Evolutionary conservation across 1,140 invertebrate species (phyloP), one percentile per base, ranked within the genome.

Genomic region (Caenorhabditis remanei): DNA sequence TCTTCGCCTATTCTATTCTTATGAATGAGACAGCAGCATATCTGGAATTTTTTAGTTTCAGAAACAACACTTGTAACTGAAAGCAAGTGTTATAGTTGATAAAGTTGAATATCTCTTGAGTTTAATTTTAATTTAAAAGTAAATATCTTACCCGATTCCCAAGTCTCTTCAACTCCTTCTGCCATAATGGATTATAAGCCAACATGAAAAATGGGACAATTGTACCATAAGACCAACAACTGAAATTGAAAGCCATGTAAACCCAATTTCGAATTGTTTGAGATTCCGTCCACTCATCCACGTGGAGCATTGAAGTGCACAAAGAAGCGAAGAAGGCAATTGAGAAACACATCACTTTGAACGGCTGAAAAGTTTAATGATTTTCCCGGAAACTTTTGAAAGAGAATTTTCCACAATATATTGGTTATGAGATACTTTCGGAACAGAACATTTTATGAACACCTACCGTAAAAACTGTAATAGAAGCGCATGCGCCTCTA

Each of bases 341-440:
- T 0, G 65, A 71, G 65, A 71, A 71, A n/a, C 65, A 71, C 65
- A 71, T 71, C 40, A 71, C 65, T 71, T 71, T 71, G 65, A 71
- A 71, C 4, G 65, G 65, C 65, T 71, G 40, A n/a, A 71, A 71
- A 1, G 32, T 32, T 32, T 32, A 63, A 13, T 32, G 61, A n/a
- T 58, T 5, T n/a, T 21, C 5, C 0, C 5, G 11, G 5, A 11
- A 53, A 11, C 2, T 53, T 32, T 32, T 32, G 32, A 2, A 32
- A 2, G 2, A 32, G 32, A 32, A 32, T 1, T 32, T 32, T 1
- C 2, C 32, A 32, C 32, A 32, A 32, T 32, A 2, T 0, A 32
- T 32, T 32, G 32, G 1, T 32, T 32, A 1, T 32, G 32, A 32
- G 32, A 0, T 32, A 2, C 2, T 32, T 32, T 32, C 32, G 32